A percentile compares a stretch with the other conserved stretches of the same genome.
phyloP scores from a whole-genome alignment of 1,140 invertebrate genomes.

The Drosophila kohkoa region DNA sequence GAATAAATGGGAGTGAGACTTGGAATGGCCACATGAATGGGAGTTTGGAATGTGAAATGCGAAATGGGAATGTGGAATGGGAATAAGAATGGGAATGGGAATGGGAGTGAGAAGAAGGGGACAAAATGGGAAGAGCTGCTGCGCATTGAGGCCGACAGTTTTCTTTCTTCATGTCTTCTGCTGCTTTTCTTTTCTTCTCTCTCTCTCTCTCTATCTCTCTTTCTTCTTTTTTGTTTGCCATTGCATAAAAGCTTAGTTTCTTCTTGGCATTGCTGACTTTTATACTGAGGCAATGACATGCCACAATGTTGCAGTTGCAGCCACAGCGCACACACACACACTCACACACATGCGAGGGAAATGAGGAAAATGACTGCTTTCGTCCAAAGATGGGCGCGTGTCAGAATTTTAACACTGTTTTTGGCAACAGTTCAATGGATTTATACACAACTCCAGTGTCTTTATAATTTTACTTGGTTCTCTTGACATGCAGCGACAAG shows the following conservation, averaged over 20 bases:
- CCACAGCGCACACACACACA: slow-evolving; percentile 21
- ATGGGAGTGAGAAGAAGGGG: neutral
- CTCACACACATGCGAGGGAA: slow-evolving; percentile 33
- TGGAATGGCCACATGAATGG: neutral
- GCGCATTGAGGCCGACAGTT: slow-evolving; percentile 23
- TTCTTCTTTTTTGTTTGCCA: slow-evolving; percentile 16
- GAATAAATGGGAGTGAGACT: slow-evolving; percentile 2
- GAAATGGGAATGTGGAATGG: neutral
- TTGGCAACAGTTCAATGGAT: slow-evolving; percentile 16
- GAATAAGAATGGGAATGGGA: neutral
- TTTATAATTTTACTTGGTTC: neutral
- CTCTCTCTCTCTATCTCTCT: neutral
- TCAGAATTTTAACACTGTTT: slow-evolving; percentile 20
- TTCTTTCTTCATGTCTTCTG: neutral
- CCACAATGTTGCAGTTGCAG: slow-evolving; percentile 61
- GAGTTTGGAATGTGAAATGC: neutral
- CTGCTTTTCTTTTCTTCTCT: neutral
- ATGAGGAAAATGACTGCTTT: slow-evolving; percentile 12
- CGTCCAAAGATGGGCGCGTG: slow-evolving; percentile 2
- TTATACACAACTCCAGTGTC: slow-evolving; percentile 1
- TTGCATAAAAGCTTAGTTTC: slow-evolving; percentile 19
- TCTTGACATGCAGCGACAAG: slow-evolving; percentile 9
- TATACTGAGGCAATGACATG: slow-evolving; percentile 57
- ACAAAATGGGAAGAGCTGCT: neutral
- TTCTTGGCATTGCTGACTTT: slow-evolving; percentile 25